Conservation (phyloP, 37 sponge, comb jelly and placozoan species). For the Hexactinellida sp. region DNA sequence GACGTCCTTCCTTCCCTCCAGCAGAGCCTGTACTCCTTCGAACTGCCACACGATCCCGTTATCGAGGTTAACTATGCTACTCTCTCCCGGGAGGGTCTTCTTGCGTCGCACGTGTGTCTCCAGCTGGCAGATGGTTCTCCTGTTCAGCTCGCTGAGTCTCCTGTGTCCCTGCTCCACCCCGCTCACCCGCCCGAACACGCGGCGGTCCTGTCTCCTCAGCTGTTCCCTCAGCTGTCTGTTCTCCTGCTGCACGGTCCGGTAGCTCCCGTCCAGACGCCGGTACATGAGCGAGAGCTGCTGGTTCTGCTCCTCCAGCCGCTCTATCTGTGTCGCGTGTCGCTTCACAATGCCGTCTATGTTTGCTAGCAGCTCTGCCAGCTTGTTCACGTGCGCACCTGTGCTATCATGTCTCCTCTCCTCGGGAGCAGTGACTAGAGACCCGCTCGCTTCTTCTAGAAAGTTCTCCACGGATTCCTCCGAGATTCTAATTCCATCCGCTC, state of each 20-base stretch:
- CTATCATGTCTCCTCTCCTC: background rate
- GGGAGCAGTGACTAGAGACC: background rate
- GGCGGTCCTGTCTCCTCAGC: background rate
- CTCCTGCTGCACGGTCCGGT: background rate
- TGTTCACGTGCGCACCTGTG: too few relatives aligned
- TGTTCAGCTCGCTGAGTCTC: background rate
- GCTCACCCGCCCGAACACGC: background rate
- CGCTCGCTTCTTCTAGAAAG: background rate
- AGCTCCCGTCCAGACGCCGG: background rate
- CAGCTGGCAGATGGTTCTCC: background rate
- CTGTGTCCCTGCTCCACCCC: background rate
- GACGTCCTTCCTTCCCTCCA: background rate
- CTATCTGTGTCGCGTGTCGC: background rate
- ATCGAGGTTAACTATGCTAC: background rate
- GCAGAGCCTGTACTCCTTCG: background rate
- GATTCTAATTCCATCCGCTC: too few relatives aligned
- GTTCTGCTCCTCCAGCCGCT: background rate
- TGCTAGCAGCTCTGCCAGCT: background rate
- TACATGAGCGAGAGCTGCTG: background rate
- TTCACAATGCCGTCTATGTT: background rate
- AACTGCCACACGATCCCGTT: background rate
- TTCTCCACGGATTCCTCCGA: background rate
- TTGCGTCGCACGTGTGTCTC: background rate
- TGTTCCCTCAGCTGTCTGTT: background rate
- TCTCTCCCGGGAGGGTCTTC: background rate